Percentiles rank a stretch among this genome's conserved stretches.
Conservation (phyloP, 2,113 vertebrate genomes). For the Astur gentilis region DNA sequence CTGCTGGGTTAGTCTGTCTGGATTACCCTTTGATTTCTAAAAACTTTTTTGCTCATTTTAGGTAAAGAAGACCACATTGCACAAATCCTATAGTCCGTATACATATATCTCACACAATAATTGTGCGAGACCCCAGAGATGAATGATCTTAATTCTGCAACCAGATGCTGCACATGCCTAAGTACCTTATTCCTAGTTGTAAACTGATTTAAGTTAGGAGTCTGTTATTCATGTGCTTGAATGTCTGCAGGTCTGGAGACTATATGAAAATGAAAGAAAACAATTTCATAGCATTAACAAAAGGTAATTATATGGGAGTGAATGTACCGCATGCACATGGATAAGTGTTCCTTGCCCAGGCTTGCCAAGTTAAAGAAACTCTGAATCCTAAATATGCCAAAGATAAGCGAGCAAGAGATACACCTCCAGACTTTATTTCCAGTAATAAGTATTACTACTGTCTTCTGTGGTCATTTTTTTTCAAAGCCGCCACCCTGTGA, state of each 20-base stretch:
- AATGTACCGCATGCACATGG: neutral
- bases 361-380: neutral
- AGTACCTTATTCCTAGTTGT: constrained; percentile 11
- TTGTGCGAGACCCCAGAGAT: neutral
- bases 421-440: neutral
- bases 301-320: neutral
- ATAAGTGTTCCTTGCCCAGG: neutral
- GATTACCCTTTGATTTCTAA: neutral
- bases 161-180: constrained; percentile 9
- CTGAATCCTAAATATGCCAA: neutral
- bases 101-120: neutral
- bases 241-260: neutral
- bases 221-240: constrained; percentile 10
- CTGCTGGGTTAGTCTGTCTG: neutral
- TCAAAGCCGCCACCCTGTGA: neutral
- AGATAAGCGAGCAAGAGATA: neutral
- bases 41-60: neutral
- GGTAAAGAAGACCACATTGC: neutral
- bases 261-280: constrained; percentile 17
- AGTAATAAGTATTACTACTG: neutral
- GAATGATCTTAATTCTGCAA: neutral
- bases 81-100: neutral
- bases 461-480: neutral
- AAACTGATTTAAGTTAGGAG: constrained; percentile 31
- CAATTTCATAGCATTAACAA: neutral